Evolutionary conservation across 2,888 invertebrate genomes (phyloP), one percentile per base, ranked within the genome.

Genomic region (Eulithis prunata): DNA sequence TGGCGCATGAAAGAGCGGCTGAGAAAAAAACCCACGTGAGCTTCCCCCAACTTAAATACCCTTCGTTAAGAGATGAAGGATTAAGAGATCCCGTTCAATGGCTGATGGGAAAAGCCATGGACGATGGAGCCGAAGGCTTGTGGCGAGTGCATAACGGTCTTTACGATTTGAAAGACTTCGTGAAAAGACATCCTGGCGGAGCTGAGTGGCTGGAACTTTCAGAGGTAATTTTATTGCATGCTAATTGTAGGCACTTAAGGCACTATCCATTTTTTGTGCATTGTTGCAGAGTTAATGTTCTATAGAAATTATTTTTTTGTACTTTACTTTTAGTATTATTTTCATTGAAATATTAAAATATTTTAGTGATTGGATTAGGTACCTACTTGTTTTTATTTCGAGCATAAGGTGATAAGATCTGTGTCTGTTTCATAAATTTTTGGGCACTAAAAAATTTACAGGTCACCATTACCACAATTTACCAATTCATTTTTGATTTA

Each of bases 151-250:
- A 96, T 68, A 94, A 97, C 83, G 92, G 93, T 47, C 88, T 99
- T 7, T 99, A 99, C 84, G 98, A 99, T 87, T 94, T 99, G 32
- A 95, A 95, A 0, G 93, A 94, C 14, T 99, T 98, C 82, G 91
- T 97, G 8, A 88, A 95, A 3, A 93, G 91, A 49, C 99, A 99
- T 93, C 99, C 99, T 0, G 98, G 98, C 14, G 97, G 98, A 0
- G 79, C 91, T 3, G 95, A 96, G 81, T 97, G 97, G 97, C 80
- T 97, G 57, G 88, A 89, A 59, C 87, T 95, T 57, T 95, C 96
- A 0, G 94, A 95, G 91, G 97, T 95, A 80, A 74, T 65, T 67
- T 65, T 52, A 56, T 66, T 53, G 62, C 36, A 10, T 28, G 21
- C 21, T 1, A 21, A 21, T 21, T 21, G 21, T 2, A 21, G 43